Conservation (phyloP, 2,888 invertebrate genomes). For the Brenthis hecate region DNA sequence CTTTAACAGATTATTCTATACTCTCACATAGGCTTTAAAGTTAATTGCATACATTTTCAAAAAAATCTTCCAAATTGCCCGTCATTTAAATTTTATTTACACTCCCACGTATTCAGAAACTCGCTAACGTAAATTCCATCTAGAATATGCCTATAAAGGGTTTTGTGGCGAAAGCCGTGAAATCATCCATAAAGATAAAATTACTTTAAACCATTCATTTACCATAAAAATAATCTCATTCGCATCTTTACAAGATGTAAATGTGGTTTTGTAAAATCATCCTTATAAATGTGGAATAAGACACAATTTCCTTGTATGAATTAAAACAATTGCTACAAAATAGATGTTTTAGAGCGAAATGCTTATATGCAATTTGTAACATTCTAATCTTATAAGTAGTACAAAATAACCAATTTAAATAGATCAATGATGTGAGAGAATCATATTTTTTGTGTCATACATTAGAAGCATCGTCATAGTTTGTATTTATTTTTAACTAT, state of each 20-base stretch:
- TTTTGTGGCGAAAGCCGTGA: slow-evolving; percentile 35
- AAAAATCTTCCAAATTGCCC: no score
- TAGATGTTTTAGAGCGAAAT: slow-evolving; percentile 20
- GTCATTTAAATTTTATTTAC: slow-evolving; percentile 9
- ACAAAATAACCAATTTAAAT: no score
- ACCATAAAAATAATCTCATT: slow-evolving; percentile 43
- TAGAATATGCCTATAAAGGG: slow-evolving; percentile 33
- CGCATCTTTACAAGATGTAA: slow-evolving; percentile 32
- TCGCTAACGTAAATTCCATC: slow-evolving; percentile 26
- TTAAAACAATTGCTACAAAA: slow-evolving; percentile 11
- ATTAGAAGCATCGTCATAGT: no score
- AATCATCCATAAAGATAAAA: slow-evolving; percentile 45
- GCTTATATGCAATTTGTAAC: slow-evolving; percentile 30
- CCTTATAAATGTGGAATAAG: slow-evolving; percentile 16
- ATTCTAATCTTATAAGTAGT: background rate
- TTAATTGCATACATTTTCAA: no score
- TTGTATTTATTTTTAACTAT: no score
- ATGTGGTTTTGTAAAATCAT: slow-evolving; percentile 17
- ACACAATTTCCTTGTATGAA: slow-evolving; percentile 5
- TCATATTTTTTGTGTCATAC: no score
- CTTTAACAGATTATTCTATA: no score
- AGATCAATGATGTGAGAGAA: no score
- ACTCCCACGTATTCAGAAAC: background rate
- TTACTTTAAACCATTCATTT: slow-evolving; percentile 42
- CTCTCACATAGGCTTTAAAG: no score